Conservation (phyloP, 2,797 vertebrate genomes). For the Lepilemur septentrionalis region DNA sequence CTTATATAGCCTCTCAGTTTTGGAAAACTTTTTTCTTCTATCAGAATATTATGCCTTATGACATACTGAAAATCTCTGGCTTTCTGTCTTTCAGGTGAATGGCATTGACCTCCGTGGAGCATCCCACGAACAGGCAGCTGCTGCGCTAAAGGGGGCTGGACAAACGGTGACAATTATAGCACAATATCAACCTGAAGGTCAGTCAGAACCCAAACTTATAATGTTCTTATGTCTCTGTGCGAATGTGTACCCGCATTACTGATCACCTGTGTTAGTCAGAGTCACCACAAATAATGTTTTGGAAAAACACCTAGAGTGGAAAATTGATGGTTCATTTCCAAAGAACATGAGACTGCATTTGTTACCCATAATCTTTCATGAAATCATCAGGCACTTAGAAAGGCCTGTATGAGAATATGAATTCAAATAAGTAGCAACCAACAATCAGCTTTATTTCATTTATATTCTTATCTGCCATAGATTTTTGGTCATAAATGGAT, state of each 20-base stretch:
- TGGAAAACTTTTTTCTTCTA: not conserved
- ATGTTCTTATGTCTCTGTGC: not conserved
- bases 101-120: constrained; percentile 95
- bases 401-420: not conserved
- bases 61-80: not conserved
- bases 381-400: constrained; percentile 26
- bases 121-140: constrained; percentile 96
- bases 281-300: not conserved
- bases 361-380: constrained; percentile 1
- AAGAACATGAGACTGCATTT: not conserved
- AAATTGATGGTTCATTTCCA: not conserved
- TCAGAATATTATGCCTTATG: not conserved
- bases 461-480: not conserved
- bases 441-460: constrained; percentile 21
- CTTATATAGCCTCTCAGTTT: not conserved
- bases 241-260: not conserved
- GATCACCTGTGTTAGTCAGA: not conserved
- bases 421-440: constrained; percentile 9
- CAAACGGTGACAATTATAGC: constrained; percentile 97
- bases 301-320: not conserved
- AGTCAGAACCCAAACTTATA: constrained; percentile 72
- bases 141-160: constrained; percentile 95
- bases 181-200: constrained; percentile 98
- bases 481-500: not conserved
- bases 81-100: constrained; percentile 89